Evolutionary conservation across 1,140 invertebrate species (phyloP), one percentile per base, ranked within the genome.

Genomic region (Saccostrea cuccullata): DNA sequence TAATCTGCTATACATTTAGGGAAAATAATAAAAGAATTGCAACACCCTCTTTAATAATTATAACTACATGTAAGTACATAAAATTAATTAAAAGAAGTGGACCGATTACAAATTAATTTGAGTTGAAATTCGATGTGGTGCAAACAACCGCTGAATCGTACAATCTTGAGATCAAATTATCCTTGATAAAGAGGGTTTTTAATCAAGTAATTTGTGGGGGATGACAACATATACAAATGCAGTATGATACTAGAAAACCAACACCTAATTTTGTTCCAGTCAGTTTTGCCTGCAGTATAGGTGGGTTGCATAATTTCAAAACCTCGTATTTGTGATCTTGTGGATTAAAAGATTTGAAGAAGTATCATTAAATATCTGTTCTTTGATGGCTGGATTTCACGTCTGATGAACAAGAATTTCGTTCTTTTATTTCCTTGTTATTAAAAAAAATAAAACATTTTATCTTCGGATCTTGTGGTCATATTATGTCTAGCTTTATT

Each of bases 271-370:
- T 17, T 64, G 58, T 64, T n/a, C 17, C n/a, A 64, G 58, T n/a
- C 58, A 64, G n/a, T 17, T 64, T 20, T 64, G 58, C 58, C 58
- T 13, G n/a, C 17, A 17, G 58, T 64, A 15, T 64, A 17, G 58
- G 58, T 64, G 58, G 58, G 58, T 64, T 64, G 6, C 58, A n/a
- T 64, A 64, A 64, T n/a, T 64, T 64, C 58, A 64, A 64, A n/a
- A 64, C 58, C n/a, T 64, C 5, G 6, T 20, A 20, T 64, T 64
- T 17, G 58, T 64, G 15, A 64, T 64, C 58, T 64, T 47, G n/a
- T 20, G 58, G 58, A 17, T 64, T 64, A 20, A 64, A 64, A 64
- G 58, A 64, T 64, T 64, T 64, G 17, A 64, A 64, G 17, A 1
- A n/a, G n/a, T 20, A 20, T 64, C 58, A 64, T 64, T 47, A 20